phyloP scores from a whole-genome alignment of 2,113 vertebrate genomes.

The Pampusana beccarii region DNA sequence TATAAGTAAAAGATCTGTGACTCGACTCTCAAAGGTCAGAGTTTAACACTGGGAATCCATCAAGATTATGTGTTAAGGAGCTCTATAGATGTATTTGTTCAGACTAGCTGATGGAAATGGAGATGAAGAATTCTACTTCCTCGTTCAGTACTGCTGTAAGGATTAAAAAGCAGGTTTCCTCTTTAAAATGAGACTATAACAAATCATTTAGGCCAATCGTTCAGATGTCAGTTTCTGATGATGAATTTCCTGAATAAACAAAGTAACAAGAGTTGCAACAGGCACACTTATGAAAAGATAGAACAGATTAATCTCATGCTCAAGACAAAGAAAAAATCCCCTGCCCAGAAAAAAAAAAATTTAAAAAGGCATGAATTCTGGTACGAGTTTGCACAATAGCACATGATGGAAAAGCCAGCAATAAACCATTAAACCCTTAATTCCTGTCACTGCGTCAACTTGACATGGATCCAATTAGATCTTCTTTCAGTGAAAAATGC shows the following conservation, averaged over 20 bases:
- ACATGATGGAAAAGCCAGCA: not conserved
- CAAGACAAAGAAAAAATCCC: not conserved
- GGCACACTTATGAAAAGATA: not conserved
- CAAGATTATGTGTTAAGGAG: not conserved
- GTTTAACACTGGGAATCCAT: not conserved
- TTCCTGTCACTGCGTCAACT: not conserved
- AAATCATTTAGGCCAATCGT: not conserved
- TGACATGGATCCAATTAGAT: not conserved
- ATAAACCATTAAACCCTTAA: not conserved
- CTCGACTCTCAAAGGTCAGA: not conserved
- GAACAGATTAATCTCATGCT: not conserved
- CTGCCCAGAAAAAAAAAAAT: not conserved
- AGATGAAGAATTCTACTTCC: not conserved
- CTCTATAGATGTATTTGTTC: not conserved
- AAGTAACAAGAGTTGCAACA: not conserved
- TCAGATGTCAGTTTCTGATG: not conserved
- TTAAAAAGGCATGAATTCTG: not conserved
- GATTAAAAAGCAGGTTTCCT: not conserved
- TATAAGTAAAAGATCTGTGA: not conserved
- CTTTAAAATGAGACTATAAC: not conserved
- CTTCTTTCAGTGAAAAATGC: not conserved
- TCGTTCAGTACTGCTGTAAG: not conserved
- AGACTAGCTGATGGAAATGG: not conserved
- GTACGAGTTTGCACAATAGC: not conserved
- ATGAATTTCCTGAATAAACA: not conserved